These are phyloP conservation scores for Fringilla coelebs DNA, from an alignment of 2,797 vertebrate genomes.

Conservation along the genomic window DNA sequence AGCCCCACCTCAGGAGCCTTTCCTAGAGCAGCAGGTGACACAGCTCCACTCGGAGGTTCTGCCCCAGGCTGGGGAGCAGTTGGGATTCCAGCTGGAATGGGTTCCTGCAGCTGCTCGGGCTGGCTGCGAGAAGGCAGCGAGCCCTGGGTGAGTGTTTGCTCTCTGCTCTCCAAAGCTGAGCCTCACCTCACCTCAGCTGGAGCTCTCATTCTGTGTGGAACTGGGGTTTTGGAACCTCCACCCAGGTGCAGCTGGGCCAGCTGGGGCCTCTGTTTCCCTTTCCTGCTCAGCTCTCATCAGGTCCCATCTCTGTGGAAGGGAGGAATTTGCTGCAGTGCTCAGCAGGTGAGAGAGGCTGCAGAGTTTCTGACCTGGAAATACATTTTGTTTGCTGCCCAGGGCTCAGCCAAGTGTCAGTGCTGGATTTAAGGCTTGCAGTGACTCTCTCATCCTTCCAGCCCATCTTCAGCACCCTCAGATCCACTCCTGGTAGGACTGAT, in stretches of 20 bases:
- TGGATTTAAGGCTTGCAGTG: not conserved
- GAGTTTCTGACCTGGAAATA: not conserved
- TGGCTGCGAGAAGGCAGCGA: not conserved
- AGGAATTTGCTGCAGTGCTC: not conserved
- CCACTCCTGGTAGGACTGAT: not conserved
- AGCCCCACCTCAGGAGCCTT: not conserved
- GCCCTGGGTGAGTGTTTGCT: not conserved
- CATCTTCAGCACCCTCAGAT: not conserved
- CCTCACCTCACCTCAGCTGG: not conserved
- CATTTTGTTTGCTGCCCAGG: not conserved
- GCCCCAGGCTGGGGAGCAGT: fast-evolving
- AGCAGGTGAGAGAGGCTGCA: not conserved
- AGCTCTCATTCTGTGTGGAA: not conserved
- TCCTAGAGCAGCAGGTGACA: not conserved
- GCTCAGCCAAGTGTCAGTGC: not conserved
- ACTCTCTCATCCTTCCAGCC: not conserved
- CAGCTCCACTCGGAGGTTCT: too few relatives aligned
- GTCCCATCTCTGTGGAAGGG: not conserved
- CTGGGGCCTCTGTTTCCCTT: not conserved
- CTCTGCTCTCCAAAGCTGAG: not conserved
- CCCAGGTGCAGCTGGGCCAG: fast-evolving
- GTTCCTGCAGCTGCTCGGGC: not conserved
- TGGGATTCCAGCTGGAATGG: not conserved
- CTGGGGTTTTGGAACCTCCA: not conserved
- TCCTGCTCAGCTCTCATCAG: not conserved